Percentiles rank a stretch among this genome's conserved stretches.
Evolutionary conservation across 2,888 invertebrate species (phyloP).

Genomic region (Papilio protenor): DNA sequence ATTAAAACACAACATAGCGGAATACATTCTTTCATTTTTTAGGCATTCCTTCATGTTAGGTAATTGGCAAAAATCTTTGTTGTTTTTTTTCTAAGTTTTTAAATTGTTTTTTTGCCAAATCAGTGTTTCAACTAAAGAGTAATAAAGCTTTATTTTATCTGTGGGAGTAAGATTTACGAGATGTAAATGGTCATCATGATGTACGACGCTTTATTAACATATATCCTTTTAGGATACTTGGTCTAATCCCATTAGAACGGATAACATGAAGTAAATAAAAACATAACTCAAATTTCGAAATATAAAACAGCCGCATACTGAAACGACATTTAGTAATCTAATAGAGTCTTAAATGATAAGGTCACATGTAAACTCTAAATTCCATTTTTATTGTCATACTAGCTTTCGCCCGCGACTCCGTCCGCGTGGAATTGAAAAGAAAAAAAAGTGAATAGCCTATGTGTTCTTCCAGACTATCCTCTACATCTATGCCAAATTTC

Average conservation of each 20-base stretch:
- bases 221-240: conserved; percentile 7
- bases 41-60: background rate
- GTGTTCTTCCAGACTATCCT: too few relatives aligned
- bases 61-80: background rate
- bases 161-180: conserved; percentile 11
- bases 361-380: too few relatives aligned
- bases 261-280: background rate
- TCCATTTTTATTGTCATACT: too few relatives aligned
- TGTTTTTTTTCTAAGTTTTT: background rate
- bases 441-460: too few relatives aligned
- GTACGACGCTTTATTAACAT: background rate
- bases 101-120: background rate
- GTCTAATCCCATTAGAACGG: background rate
- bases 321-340: too few relatives aligned
- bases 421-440: too few relatives aligned
- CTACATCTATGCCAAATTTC: too few relatives aligned
- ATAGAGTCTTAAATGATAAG: too few relatives aligned
- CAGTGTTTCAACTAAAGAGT: background rate
- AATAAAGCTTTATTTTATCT: background rate
- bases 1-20: background rate
- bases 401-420: too few relatives aligned
- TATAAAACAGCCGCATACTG: background rate
- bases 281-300: background rate
- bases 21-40: background rate
- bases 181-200: background rate